Evolutionary conservation across 2,797 vertebrate genomes (phyloP).

Genomic region (Esox masquinongy): DNA sequence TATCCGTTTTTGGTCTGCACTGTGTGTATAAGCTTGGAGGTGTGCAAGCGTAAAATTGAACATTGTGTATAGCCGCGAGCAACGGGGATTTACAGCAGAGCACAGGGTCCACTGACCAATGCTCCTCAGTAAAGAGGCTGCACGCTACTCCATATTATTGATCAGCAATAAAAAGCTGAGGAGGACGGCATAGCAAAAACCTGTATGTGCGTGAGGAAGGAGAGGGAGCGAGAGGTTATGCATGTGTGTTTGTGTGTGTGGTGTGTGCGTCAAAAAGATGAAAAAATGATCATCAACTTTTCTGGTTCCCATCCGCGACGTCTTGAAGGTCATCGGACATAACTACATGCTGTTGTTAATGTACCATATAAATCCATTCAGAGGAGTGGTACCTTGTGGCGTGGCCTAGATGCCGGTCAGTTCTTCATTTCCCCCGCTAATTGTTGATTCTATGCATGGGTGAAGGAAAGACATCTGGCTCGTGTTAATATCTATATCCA

Average conservation of each 20-base stretch:
- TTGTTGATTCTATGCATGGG: no score
- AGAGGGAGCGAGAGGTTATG: neutral
- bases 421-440: no score
- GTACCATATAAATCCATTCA: no score
- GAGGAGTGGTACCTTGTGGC: no score
- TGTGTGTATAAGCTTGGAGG: constrained; percentile 15
- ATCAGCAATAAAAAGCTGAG: constrained; percentile 62
- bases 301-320: neutral
- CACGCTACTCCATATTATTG: constrained; percentile 69
- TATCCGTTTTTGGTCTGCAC: no score
- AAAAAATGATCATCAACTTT: constrained; percentile 44
- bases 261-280: neutral
- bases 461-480: no score
- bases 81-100: constrained; percentile 60
- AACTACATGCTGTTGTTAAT: no score
- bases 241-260: neutral
- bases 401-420: no score
- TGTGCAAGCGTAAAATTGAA: constrained; percentile 63
- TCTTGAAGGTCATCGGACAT: no score
- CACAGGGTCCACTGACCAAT: constrained; percentile 42
- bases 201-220: neutral
- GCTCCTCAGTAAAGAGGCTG: constrained; percentile 51
- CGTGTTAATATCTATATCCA: no score
- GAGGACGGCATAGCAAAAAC: constrained; percentile 31
- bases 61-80: constrained; percentile 26